Evolutionary conservation across 2,888 invertebrate species (phyloP), one percentile per base, ranked within the genome.

Genomic region (Oxycera nigricornis): DNA sequence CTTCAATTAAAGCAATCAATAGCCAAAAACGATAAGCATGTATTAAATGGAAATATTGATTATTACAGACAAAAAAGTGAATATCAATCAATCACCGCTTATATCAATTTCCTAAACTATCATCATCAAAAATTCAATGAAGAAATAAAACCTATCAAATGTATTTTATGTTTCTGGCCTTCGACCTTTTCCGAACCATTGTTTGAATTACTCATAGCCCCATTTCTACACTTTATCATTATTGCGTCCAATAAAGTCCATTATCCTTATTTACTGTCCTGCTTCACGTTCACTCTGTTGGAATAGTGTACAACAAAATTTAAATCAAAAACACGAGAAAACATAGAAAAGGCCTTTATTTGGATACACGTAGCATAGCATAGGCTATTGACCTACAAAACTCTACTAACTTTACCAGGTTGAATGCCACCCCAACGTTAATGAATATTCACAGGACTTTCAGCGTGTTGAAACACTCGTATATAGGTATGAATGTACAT

Each of bases 321-420:
- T 24, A 55, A 55, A 55, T 55, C 17, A 55, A 55, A 24, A 55
- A n/a, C n/a, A n/a, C n/a, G n/a, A n/a, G n/a, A n/a, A 46, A n/a
- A 46, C 46, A 11, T 46, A 46, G 46, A 46, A 7, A 3, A 2
- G 3, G 46, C 11, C 46, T 46, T n/a, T 46, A 11, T n/a, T n/a
- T n/a, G n/a, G 4, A 26, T 26, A 50, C 67, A 68, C 67, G 67
- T 46, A 68, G 2, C 65, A 14, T 2, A 17, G 35, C 65, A 22
- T 41, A 30, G 67, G 67, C 67, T 68, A 68, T 68, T 68, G 67
- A 68, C 67, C 67, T 68, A 68, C 67, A 68, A 68, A 65, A 28
- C 14, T 68, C 35, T 22, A 35, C 7, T 22, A 62, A 35, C 22
- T 62, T 22, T n/a, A 9, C 62, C 62, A 62, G 57, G 24, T 22